Base-by-base conservation (phyloP, 2,113 vertebrate genomes). In the Scomber scombrus region DNA sequence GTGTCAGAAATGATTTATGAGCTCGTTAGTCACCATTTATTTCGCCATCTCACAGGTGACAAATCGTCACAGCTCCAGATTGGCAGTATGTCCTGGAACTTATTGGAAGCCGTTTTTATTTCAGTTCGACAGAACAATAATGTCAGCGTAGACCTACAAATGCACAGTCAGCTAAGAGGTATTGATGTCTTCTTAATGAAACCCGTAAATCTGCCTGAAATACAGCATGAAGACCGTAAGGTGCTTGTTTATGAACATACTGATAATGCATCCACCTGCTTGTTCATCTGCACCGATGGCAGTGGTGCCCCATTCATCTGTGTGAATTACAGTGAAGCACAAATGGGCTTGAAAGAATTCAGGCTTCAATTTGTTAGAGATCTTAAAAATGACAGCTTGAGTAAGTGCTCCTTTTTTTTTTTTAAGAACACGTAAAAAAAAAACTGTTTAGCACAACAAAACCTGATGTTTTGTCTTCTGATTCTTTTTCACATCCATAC, bases 131-230 rank as follows among this genome's bases (percentile, higher is more conserved):
- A 40, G 31, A 29, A 85, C 65, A 46, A 60, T 75, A 5, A 78
- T 46, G 34, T 70, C 67, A 21, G 65, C 51, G 68, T 68, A 14
- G 4, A 67, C 71, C 66, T 47, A 3, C 51, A 14, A 14, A 31
- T 43, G 52, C 67, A 11, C 11, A 43, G 63, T 83, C 71, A 74
- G 84, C 68, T 21, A 16, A 70, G 29, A 47, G 47, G 51, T 68
- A 84, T 72, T 71, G 79, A 81, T 43, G 43, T 58, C 26, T 29
- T 51, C 49, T 31, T 71, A 78, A 88, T 81, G 51, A 74, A 73
- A 54, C 3, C 12, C 0, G 58, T 84, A 62, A 70, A 78, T 87
- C 63, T 15, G 19, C 5, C 50, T n/a, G 9, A 26, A 29, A 0
- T 21, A 3, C 43, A 18, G 47, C 40, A 11, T 19, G 2, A 51